These are phyloP conservation scores for Phalacrocorax carbo DNA, from an alignment of 2,113 vertebrate species.

Conservation along the genomic window DNA sequence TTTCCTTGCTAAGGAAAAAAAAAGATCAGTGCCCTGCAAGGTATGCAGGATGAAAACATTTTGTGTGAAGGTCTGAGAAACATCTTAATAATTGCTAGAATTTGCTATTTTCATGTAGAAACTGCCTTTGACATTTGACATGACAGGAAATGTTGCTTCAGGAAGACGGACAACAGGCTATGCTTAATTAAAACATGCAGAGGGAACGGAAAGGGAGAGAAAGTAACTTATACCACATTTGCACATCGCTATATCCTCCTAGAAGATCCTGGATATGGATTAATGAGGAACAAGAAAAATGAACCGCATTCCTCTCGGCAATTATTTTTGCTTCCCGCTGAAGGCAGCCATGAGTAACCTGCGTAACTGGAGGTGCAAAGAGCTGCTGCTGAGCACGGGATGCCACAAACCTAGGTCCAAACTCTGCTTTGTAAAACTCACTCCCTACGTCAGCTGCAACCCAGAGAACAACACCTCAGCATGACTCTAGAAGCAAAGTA, in stretches of 20 bases:
- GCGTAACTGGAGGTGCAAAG: not conserved
- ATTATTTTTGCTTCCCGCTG: not conserved
- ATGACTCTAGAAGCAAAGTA: not conserved
- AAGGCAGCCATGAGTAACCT: not conserved
- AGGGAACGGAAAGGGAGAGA: not conserved
- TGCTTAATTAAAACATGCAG: constrained; percentile 16
- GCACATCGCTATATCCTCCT: not conserved
- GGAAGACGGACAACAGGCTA: not conserved
- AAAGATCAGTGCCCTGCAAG: fast-evolving
- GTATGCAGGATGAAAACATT: not conserved
- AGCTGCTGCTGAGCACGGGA: not conserved
- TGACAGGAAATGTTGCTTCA: not conserved
- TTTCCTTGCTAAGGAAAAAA: not conserved
- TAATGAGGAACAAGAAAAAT: constrained; percentile 13
- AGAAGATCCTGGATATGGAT: not conserved
- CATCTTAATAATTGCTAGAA: not conserved
- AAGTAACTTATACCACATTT: not conserved
- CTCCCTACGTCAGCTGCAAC: not conserved
- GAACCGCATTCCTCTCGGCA: not conserved
- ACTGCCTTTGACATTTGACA: not conserved
- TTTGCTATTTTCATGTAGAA: not conserved
- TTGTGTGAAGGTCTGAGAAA: not conserved
- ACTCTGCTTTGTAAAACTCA: not conserved
- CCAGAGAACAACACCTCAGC: not conserved
- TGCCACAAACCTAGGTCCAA: not conserved